Conservation (phyloP, 2,888 invertebrate genomes). For the Lycophotia porphyrea region DNA sequence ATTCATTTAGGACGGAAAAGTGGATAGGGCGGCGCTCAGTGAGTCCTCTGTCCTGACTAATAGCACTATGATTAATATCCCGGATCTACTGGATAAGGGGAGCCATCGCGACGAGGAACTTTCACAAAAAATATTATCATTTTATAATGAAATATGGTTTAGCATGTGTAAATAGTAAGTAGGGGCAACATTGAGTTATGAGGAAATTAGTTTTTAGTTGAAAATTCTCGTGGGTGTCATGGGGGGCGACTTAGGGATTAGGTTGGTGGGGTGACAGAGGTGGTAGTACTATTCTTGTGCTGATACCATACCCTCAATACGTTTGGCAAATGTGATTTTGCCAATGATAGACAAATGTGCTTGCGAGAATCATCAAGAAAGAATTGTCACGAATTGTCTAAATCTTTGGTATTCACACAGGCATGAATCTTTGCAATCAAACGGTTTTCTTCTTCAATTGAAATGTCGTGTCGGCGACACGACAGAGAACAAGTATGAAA, state of each 20-base stretch:
- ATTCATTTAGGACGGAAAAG: constrained; percentile 85
- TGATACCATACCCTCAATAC: no score
- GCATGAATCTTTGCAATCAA: not conserved
- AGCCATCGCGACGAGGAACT: constrained; percentile 67
- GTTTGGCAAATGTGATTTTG: not conserved
- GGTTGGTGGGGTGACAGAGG: not conserved
- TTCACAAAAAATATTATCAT: constrained; percentile 65
- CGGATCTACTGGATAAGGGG: constrained; percentile 84
- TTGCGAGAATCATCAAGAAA: no score
- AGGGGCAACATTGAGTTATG: constrained; percentile 32
- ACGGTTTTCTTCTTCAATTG: not conserved
- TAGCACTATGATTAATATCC: constrained; percentile 87
- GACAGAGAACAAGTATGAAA: not conserved
- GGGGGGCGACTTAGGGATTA: no score
- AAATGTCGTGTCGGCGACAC: not conserved
- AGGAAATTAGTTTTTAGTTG: constrained; percentile 17
- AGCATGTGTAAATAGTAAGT: constrained; percentile 46
- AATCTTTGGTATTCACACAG: not conserved
- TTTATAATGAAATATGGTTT: constrained; percentile 55
- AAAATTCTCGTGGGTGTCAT: not conserved
- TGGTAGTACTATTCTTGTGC: not conserved
- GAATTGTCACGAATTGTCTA: no score
- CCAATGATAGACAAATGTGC: not conserved
- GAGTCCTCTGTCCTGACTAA: constrained; percentile 85
- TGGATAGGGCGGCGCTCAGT: constrained; percentile 84